phyloP scores from a whole-genome alignment of 92 coral and sea anemone genomes.

The Plumapathes pennacea region DNA sequence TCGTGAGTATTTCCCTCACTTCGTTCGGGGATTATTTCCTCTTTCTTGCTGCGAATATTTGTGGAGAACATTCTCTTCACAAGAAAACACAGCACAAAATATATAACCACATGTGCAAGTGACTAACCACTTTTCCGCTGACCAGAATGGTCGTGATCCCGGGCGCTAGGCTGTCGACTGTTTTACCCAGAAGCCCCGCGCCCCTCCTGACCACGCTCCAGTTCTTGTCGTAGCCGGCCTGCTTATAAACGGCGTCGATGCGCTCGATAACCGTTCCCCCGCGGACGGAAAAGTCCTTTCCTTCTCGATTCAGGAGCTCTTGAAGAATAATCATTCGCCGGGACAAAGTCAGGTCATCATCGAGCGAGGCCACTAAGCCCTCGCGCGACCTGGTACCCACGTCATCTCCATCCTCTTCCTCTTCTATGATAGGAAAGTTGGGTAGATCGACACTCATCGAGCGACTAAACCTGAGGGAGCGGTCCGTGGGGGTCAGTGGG shows the following conservation, averaged over 20 bases:
- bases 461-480: slow-evolving; percentile 42
- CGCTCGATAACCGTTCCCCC: slow-evolving; percentile 71
- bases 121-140: slow-evolving; percentile 92
- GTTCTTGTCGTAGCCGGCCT: slow-evolving; percentile 86
- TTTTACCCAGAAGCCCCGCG: slow-evolving; percentile 85
- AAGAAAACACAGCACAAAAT: too few species aligned
- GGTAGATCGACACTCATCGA: slow-evolving; percentile 33
- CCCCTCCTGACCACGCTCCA: slow-evolving; percentile 96
- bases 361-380: slow-evolving; percentile 59
- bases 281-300: slow-evolving; percentile 43
- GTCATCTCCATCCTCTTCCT: slow-evolving; percentile 52
- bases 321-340: slow-evolving; percentile 65
- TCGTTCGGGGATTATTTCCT: too few species aligned
- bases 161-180: slow-evolving; percentile 94
- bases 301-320: slow-evolving; percentile 82
- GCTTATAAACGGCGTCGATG: slow-evolving; percentile 65
- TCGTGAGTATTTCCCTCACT: too few species aligned
- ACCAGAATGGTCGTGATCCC: slow-evolving; percentile 92
- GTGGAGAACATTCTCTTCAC: too few species aligned
- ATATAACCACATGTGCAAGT: not conserved
- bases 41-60: too few species aligned
- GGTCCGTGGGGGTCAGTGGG: slow-evolving; percentile 19
- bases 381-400: slow-evolving; percentile 82
- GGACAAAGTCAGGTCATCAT: slow-evolving; percentile 14
- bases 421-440: not conserved